Evolutionary conservation across 1,140 invertebrate species (phyloP), one percentile per base, ranked within the genome.

Genomic region (Phthorimaea operculella): DNA sequence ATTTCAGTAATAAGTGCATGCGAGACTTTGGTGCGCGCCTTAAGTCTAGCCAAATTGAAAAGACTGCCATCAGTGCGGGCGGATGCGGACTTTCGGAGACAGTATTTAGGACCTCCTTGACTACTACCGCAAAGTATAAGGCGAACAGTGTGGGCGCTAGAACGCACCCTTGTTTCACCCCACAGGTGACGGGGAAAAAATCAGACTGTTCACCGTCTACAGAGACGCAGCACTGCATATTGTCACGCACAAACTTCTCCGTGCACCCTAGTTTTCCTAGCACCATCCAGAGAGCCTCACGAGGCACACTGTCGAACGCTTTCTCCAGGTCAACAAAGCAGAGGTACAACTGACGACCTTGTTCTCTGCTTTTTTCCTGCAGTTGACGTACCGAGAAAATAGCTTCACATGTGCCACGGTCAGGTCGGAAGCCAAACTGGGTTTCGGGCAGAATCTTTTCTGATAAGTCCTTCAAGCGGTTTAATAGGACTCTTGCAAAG

Each of bases 101-200:
- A 54, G 28, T 44, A 16, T 58, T 42, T n/a, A 59, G 34, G 14
- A 57, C 52, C 16, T 60, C 58, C 17, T 16, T 12, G n/a, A 63
- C 61, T 33, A 63, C 57, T 4, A 57, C 55, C 7, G 55, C 60
- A 62, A 65, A 63, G 44, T 60, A 66, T 12, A 63, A 10, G 0
- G 64, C 55, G 18, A 66, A 63, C 28, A 66, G 50, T 15, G 61
- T 62, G 21, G 59, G 54, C 12, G 54, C 61, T 15, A 63, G 33
- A 17, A 66, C 59, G 48, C 54, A 62, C 11, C 59, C 62, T 54
- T 62, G 57, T 17, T 60, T 64, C 5, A 64, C 61, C 10, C 57
- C 52, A 55, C 57, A 57, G 42, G 45, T 52, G 11, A 55, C 55
- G 11, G 59, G 34, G 45, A 51, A 51, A 21, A 51, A 33, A 21